phyloP scores from a whole-genome alignment of 2,113 vertebrate species.

The Procavia capensis region DNA sequence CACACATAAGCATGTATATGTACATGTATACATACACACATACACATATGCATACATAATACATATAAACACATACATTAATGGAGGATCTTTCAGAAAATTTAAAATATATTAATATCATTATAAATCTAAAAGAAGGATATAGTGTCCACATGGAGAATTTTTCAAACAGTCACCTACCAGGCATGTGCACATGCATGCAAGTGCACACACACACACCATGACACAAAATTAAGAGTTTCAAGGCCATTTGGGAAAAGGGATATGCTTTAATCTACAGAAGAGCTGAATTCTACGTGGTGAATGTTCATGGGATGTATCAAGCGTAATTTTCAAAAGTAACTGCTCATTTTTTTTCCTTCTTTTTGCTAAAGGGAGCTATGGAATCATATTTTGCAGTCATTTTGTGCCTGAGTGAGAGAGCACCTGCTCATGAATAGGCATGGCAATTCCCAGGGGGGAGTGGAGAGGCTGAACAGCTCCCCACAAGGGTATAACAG shows the following conservation, averaged over 20 bases:
- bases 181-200: accelerated
- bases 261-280: background rate
- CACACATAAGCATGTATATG: too few species aligned
- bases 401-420: background rate
- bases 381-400: background rate
- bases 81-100: background rate
- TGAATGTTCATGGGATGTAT: background rate
- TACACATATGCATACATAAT: background rate
- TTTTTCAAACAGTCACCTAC: background rate
- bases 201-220: background rate
- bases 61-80: too few species aligned
- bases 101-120: background rate
- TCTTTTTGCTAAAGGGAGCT: background rate
- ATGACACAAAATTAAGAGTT: background rate
- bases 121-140: background rate
- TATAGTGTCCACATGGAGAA: background rate
- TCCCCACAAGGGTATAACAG: accelerated
- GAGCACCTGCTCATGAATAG: background rate
- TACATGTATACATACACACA: too few species aligned
- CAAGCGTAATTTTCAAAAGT: background rate
- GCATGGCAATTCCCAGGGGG: background rate
- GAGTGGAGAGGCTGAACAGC: too few species aligned
- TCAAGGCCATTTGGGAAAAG: background rate
- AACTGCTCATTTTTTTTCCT: background rate
- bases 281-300: background rate